Evolutionary conservation across 1,140 invertebrate species (phyloP).

Genomic region (Fopius arisanus): DNA sequence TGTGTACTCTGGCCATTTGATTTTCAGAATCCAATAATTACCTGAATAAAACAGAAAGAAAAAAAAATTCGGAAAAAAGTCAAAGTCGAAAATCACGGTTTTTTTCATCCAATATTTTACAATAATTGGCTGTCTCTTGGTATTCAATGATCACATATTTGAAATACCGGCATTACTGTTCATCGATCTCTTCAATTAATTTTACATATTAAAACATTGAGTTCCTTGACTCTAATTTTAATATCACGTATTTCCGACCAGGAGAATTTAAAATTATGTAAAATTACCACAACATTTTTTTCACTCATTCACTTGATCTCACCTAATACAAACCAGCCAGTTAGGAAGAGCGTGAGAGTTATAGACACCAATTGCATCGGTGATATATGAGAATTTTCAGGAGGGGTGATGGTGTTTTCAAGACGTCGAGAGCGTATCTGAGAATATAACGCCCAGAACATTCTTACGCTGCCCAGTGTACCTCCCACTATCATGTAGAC

Average conservation of each 20-base stretch:
- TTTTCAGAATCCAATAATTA: conserved; percentile 82
- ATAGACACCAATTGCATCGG: conserved; percentile 68
- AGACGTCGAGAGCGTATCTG: conserved; percentile 71
- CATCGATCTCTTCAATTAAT: too few relatives aligned
- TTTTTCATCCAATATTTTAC: too few relatives aligned
- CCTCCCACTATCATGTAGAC: conserved; percentile 87
- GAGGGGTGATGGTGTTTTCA: conserved; percentile 64
- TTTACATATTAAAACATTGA: too few relatives aligned
- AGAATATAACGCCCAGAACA: conserved; percentile 75
- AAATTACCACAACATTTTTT: background rate
- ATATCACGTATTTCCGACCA: too few relatives aligned
- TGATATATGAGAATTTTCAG: conserved; percentile 54
- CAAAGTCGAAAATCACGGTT: too few relatives aligned
- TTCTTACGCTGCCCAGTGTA: conserved; percentile 73
- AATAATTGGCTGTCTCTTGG: too few relatives aligned
- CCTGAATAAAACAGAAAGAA: conserved; percentile 61
- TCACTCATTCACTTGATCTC: conserved; percentile 31
- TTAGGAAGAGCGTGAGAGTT: conserved; percentile 73
- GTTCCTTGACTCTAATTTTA: too few relatives aligned
- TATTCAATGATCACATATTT: too few relatives aligned
- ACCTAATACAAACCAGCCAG: conserved; percentile 74
- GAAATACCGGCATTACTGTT: too few relatives aligned
- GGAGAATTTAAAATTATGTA: too few relatives aligned
- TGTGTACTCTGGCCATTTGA: conserved; percentile 77
- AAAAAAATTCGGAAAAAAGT: too few relatives aligned